A percentile compares a stretch with the other conserved stretches of the same genome.
These are phyloP conservation scores for Sitophilus oryzae DNA, from an alignment of 1,140 invertebrate species.

Conservation along the genomic window DNA sequence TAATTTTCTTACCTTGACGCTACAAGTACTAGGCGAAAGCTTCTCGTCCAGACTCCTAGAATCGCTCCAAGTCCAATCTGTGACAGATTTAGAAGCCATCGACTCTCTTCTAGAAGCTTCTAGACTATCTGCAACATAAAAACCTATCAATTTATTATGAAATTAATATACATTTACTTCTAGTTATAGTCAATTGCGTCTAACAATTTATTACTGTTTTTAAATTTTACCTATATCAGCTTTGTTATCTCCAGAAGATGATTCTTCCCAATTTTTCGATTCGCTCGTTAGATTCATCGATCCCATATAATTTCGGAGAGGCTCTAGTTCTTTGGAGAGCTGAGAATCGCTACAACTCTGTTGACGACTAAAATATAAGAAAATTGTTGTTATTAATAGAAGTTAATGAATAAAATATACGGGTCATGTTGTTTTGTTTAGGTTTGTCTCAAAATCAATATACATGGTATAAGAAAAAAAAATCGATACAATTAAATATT, in stretches of 20 bases:
- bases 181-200: no score
- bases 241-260: conserved; percentile 15
- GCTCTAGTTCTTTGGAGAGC: conserved; percentile 36
- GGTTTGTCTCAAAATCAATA: no score
- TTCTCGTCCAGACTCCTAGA: conserved; percentile 33
- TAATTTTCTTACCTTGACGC: conserved; percentile 28
- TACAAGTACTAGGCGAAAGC: conserved; percentile 39
- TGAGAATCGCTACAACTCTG: conserved; percentile 40
- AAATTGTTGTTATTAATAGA: no score
- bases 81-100: conserved; percentile 33
- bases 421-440: no score
- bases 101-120: conserved; percentile 34
- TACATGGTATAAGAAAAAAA: no score
- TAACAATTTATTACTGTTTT: no score
- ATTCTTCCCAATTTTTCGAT: conserved; percentile 27
- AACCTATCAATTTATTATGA: neutral
- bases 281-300: conserved; percentile 26
- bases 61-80: conserved; percentile 39
- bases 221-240: conserved; percentile 19
- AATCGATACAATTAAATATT: no score
- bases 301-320: conserved; percentile 28
- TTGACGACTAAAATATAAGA: conserved; percentile 32
- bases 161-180: neutral
- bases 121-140: conserved; percentile 19
- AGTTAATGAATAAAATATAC: no score